Evolutionary conservation across 2,888 invertebrate species (phyloP).

Genomic region (Stenodera caucasica): DNA sequence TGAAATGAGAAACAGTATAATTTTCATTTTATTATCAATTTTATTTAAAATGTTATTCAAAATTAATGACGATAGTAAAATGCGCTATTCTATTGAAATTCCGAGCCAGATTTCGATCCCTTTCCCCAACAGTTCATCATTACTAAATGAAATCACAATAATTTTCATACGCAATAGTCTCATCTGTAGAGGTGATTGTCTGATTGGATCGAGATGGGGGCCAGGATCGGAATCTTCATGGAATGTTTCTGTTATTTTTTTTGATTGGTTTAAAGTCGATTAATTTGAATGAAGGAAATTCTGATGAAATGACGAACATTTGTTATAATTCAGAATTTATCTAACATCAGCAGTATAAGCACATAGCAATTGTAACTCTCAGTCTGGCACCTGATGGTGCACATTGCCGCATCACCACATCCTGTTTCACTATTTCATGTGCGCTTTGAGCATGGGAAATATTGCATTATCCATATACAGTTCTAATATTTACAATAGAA

Average conservation of each 20-base stretch:
- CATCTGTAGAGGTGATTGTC: too few species aligned
- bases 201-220: too few species aligned
- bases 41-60: neutral
- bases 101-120: too few species aligned
- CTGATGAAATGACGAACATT: constrained; percentile 10
- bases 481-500: constrained; percentile 47
- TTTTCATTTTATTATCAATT: neutral
- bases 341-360: constrained; percentile 51
- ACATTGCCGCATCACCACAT: constrained; percentile 52
- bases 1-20: constrained; percentile 8
- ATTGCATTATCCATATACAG: constrained; percentile 50
- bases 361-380: constrained; percentile 53
- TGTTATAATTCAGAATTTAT: constrained; percentile 38
- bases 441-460: constrained; percentile 50
- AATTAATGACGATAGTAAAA: neutral
- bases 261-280: constrained; percentile 8
- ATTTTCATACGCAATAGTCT: too few species aligned
- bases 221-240: too few species aligned
- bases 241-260: constrained; percentile 1
- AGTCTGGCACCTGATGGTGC: constrained; percentile 51
- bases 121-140: too few species aligned
- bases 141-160: too few species aligned
- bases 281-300: neutral
- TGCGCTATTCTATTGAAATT: too few species aligned
- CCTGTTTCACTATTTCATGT: constrained; percentile 48